Conservation (phyloP, 64 coral and sea anemone genomes). For the Montipora efflorescens region DNA sequence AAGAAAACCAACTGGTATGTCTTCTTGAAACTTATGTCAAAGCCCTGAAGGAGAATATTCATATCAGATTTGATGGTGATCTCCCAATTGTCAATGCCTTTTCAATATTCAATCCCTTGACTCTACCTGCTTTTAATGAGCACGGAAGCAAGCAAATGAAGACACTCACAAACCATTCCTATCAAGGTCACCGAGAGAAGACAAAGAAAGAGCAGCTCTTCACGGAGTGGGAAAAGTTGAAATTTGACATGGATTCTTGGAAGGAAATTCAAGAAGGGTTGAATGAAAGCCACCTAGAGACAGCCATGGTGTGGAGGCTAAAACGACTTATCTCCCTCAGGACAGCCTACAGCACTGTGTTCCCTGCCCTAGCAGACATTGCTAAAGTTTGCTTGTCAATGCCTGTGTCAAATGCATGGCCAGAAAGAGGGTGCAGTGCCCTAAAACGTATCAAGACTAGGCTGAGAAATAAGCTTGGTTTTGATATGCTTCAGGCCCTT, state of each 20-base stretch:
- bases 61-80: conserved; percentile 5
- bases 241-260: conserved; percentile 28
- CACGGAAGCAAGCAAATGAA: conserved; percentile 37
- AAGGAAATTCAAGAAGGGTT: conserved; percentile 43
- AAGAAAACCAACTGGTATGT: conserved; percentile 1
- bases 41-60: conserved; percentile 46
- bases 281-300: conserved; percentile 24
- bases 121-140: conserved; percentile 43
- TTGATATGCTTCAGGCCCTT: conserved; percentile 5
- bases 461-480: conserved; percentile 4
- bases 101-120: neutral
- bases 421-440: conserved; percentile 8
- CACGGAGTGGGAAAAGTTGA: conserved; percentile 50
- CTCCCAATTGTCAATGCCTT: neutral
- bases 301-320: neutral
- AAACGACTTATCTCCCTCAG: no score
- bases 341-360: neutral
- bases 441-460: neutral
- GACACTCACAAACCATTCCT: conserved; percentile 49
- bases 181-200: neutral
- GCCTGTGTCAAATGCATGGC: conserved; percentile 22
- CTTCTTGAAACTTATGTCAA: conserved; percentile 29
- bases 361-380: conserved; percentile 8
- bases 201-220: conserved; percentile 34
- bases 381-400: conserved; percentile 35